Base-by-base conservation (phyloP, 2,888 invertebrate species). In the Trissonchulus latispiculum region DNA sequence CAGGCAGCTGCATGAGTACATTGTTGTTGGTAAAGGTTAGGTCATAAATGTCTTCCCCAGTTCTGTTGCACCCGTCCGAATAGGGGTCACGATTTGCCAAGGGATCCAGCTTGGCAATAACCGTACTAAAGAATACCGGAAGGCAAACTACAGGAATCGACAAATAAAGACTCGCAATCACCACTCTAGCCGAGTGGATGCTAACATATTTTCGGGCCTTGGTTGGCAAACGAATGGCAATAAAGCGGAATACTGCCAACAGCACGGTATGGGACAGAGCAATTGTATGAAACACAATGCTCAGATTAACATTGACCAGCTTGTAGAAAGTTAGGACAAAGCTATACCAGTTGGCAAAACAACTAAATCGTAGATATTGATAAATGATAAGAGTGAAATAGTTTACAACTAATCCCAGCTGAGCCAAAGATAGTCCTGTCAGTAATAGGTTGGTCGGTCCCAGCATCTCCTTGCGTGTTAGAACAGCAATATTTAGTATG, bases 181-280 rank as follows among this genome's bases (percentile, higher is more conserved):
- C n/a, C 3, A n/a, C 2, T 36, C 61, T 23, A 2, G 70, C 70
- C 28, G 70, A 64, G 8, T 3, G 18, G 15, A 64, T 33, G 8
- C n/a, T 71, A 8, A 71, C 28, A 36, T 2, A 67, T 15, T 15
- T 8, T 32, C 64, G 71, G n/a, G 28, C 64, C 23, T 1, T 23
- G 1, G 29, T 8, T 32, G 71, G 62, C 3, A 8, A 2, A 23
- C 36, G 2, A n/a, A 71, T 36, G 29, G 71, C 71, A 2, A 71
- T n/a, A 15, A 71, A 35, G 2, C 71, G 61, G 8, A 71, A 71
- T 15, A 78, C 73, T 3, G 79, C 79, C 3, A 80, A 75, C 28
- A 77, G 76, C 31, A 80, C 76, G 29, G 79, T 80, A 36, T 79
- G 79, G n/a, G 75, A 73, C 73, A 80, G 78, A 8, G 79, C 80